phyloP scores from a whole-genome alignment of 92 coral and sea anemone species.

The Actinernus sp. region DNA sequence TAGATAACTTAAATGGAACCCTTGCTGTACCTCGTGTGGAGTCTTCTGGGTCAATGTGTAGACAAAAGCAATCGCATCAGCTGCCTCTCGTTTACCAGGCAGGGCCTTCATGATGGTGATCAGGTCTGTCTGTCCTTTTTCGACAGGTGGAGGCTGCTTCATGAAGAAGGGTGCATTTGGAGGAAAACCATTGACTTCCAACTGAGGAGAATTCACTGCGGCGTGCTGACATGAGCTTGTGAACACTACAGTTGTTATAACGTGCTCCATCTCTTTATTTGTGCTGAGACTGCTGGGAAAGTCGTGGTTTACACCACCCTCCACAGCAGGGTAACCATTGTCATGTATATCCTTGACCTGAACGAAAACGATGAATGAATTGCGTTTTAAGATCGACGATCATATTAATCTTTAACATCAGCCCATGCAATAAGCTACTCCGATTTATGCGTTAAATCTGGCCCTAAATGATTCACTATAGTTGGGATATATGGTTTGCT shows the following conservation, averaged over 20 bases:
- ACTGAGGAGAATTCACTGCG: constrained; percentile 79
- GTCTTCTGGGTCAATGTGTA: constrained; percentile 52
- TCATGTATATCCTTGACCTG: constrained; percentile 49
- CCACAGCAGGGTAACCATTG: constrained; percentile 61
- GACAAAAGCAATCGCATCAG: constrained; percentile 57
- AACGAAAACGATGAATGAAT: neutral
- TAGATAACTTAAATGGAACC: too few relatives aligned
- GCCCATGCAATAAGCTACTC: too few relatives aligned
- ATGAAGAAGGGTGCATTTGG: constrained; percentile 77
- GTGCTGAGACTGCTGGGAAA: constrained; percentile 23
- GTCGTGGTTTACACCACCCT: constrained; percentile 57
- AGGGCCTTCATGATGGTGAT: constrained; percentile 60
- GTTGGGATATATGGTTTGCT: too few relatives aligned
- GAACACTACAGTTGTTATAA: constrained; percentile 55
- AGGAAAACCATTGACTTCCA: constrained; percentile 69
- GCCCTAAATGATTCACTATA: too few relatives aligned
- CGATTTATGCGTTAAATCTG: too few relatives aligned
- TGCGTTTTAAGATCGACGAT: too few relatives aligned
- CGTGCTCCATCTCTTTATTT: constrained; percentile 37
- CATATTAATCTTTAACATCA: too few relatives aligned
- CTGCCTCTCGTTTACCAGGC: constrained; percentile 64
- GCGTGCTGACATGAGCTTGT: constrained; percentile 82
- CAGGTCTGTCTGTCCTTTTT: constrained; percentile 58
- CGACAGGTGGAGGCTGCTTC: constrained; percentile 74
- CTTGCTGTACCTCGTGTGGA: constrained; percentile 74